phyloP scores from a whole-genome alignment of 2,113 vertebrate genomes.

The Peromyscus californicus region DNA sequence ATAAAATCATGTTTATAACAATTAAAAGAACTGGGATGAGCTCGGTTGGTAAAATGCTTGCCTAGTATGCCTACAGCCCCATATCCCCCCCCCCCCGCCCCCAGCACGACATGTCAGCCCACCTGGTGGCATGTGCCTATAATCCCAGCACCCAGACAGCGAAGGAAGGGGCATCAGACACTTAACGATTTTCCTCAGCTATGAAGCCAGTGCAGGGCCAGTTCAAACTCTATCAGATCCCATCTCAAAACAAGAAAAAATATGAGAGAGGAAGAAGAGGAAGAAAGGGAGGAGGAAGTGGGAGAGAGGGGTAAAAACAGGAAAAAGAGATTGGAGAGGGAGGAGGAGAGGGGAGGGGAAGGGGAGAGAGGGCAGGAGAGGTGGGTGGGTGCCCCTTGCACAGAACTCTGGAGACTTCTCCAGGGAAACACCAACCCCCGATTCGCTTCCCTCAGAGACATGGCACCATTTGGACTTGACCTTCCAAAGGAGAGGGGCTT shows the following conservation, averaged over 20 bases:
- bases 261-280: background rate
- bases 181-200: background rate
- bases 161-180: background rate
- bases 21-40: background rate
- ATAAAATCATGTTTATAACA: too few relatives aligned
- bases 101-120: background rate
- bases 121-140: background rate
- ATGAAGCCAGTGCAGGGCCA: too few relatives aligned
- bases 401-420: slow-evolving; percentile 15
- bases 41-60: background rate
- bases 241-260: background rate
- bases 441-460: background rate
- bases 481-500: slow-evolving; percentile 80
- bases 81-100: too few relatives aligned
- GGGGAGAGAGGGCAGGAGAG: rapidly evolving
- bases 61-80: background rate
- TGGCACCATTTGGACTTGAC: slow-evolving; percentile 51
- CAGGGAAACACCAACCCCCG: background rate
- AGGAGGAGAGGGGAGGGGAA: background rate
- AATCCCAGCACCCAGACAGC: background rate
- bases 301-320: background rate
- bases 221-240: background rate
- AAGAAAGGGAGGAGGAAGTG: too few relatives aligned
- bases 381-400: too few relatives aligned
- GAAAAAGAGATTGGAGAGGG: background rate